Evolutionary conservation across 2,113 vertebrate genomes (phyloP).

Genomic region (Brachypodius melanocephalos): DNA sequence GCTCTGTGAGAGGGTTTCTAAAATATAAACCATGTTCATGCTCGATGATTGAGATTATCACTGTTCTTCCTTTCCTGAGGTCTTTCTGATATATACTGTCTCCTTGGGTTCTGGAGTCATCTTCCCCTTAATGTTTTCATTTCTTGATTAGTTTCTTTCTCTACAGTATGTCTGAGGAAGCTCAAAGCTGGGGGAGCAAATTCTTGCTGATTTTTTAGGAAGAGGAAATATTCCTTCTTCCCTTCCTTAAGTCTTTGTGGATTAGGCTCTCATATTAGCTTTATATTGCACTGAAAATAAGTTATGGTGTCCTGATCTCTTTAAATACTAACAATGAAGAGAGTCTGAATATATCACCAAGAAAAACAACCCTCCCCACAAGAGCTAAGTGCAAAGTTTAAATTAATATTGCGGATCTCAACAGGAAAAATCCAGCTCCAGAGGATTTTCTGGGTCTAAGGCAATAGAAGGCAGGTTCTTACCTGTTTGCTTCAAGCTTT

Average conservation of each 20-base stretch:
- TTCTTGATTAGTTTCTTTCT: background rate
- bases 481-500: background rate
- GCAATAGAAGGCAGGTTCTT: background rate
- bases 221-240: background rate
- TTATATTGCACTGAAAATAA: background rate
- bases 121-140: background rate
- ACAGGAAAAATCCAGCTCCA: background rate
- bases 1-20: background rate
- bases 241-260: background rate
- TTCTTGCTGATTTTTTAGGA: background rate
- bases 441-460: background rate
- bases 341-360: background rate
- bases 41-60: background rate
- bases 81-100: background rate
- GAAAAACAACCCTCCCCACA: background rate
- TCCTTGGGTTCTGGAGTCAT: background rate
- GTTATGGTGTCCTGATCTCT: background rate
- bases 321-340: background rate
- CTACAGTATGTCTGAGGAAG: background rate
- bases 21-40: background rate
- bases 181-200: background rate
- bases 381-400: background rate
- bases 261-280: background rate
- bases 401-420: background rate
- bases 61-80: background rate